Evolutionary conservation across 2,797 vertebrate genomes (phyloP).

Genomic region (Lepilemur ruficaudatus): DNA sequence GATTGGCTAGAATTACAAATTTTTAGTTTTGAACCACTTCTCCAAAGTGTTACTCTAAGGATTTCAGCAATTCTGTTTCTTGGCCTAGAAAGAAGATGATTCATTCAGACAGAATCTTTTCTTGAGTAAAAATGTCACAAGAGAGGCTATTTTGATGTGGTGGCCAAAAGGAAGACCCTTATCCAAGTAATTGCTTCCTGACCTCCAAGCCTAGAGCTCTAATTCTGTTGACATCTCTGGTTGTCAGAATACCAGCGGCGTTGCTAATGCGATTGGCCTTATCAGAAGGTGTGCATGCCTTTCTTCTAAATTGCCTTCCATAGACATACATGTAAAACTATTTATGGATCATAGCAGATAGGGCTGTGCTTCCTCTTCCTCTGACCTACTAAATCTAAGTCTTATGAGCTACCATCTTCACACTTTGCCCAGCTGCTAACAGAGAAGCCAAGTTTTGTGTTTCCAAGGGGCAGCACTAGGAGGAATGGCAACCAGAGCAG

Average conservation of each 20-base stretch:
- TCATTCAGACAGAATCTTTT: conserved; percentile 72
- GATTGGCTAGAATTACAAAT: conserved; percentile 56
- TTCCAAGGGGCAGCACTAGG: not conserved
- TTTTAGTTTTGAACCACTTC: conserved; percentile 59
- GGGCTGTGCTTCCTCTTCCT: not conserved
- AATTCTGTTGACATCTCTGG: conserved; percentile 26
- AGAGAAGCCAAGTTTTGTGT: not conserved
- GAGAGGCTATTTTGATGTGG: conserved; percentile 48
- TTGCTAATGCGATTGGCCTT: conserved; percentile 28
- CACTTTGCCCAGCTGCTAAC: not conserved
- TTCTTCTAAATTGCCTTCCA: conserved; percentile 5
- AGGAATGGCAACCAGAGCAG: not conserved
- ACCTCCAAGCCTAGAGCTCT: conserved; percentile 38
- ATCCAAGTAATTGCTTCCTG: conserved; percentile 69
- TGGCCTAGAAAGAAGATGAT: conserved; percentile 74
- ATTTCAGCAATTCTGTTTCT: conserved; percentile 70
- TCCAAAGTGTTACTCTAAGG: conserved; percentile 70
- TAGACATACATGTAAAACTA: not conserved
- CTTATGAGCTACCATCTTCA: not conserved
- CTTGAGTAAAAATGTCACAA: conserved; percentile 52
- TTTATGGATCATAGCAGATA: conserved; percentile 14
- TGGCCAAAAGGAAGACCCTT: conserved; percentile 67
- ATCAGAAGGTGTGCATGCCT: conserved; percentile 15
- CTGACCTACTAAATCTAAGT: conserved; percentile 19
- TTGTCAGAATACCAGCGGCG: conserved; percentile 38